Conservation (phyloP, 2,888 invertebrate species). For the Lapara coniferarum region DNA sequence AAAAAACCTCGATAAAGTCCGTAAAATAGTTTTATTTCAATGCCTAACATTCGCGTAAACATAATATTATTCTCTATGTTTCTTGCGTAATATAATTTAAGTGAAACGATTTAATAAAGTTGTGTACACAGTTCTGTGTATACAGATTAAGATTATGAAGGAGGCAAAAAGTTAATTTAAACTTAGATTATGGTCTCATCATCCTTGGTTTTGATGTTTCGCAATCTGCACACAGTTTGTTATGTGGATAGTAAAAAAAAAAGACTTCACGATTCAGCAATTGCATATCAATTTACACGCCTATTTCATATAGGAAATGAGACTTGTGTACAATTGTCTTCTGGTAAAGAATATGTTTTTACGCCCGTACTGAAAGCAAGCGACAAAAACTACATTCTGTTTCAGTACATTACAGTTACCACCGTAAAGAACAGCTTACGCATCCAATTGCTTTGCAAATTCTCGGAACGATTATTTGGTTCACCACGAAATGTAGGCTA, state of each 20-base stretch:
- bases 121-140: too few relatives aligned
- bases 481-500: constrained; percentile 17
- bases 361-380: neutral
- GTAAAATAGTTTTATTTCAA: too few relatives aligned
- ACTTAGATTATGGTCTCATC: neutral
- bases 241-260: neutral
- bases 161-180: neutral
- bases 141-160: neutral
- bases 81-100: neutral
- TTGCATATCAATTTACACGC: neutral
- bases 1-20: too few relatives aligned
- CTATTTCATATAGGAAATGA: neutral
- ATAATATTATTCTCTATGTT: too few relatives aligned
- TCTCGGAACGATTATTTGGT: constrained; percentile 13
- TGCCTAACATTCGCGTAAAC: too few relatives aligned
- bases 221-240: neutral
- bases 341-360: constrained; percentile 14
- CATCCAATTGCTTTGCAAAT: constrained; percentile 14
- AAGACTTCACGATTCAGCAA: neutral
- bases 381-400: neutral
- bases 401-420: constrained; percentile 10
- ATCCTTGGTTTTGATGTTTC: neutral
- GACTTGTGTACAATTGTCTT: neutral
- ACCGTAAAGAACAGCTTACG: neutral
- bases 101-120: neutral